These are phyloP conservation scores for Ctenoplectra terminalis DNA, from an alignment of 1,140 invertebrate genomes.

Conservation along the genomic window DNA sequence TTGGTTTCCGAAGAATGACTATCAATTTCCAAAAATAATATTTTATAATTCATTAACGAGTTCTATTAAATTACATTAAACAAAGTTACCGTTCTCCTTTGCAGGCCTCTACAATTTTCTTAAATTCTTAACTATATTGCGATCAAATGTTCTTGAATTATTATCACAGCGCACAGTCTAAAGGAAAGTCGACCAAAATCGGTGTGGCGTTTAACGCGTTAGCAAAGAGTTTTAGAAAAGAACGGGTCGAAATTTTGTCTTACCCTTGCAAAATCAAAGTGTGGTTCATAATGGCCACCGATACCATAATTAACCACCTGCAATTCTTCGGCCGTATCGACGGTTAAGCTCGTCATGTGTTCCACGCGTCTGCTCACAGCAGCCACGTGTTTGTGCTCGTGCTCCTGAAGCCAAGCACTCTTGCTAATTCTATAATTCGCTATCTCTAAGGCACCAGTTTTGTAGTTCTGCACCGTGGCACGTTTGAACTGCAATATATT, in stretches of 20 bases:
- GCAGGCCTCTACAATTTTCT: too few relatives aligned
- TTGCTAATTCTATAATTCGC: conserved; percentile 99
- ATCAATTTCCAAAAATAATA: too few relatives aligned
- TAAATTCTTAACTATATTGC: too few relatives aligned
- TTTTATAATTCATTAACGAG: too few relatives aligned
- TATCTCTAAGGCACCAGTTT: conserved; percentile 95
- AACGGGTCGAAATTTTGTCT: conserved; percentile 62
- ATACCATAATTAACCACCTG: conserved; percentile 99
- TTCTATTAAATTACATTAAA: too few relatives aligned
- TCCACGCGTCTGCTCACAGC: conserved; percentile 89
- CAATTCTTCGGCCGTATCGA: conserved; percentile 95
- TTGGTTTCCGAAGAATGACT: too few relatives aligned
- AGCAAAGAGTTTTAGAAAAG: neutral
- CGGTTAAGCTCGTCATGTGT: conserved; percentile 92
- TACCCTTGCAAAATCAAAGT: conserved; percentile 97
- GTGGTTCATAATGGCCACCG: conserved; percentile 99
- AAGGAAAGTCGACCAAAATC: too few relatives aligned
- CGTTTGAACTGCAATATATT: conserved; percentile 90
- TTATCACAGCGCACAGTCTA: too few relatives aligned
- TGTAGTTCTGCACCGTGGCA: conserved; percentile 98
- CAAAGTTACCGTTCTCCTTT: too few relatives aligned
- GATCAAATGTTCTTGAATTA: too few relatives aligned
- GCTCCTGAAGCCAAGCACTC: conserved; percentile 96
- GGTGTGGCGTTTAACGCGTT: too few relatives aligned
- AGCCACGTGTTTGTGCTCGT: conserved; percentile 90